phyloP scores from a whole-genome alignment of 2,113 vertebrate genomes.

The Leptodactylus fuscus region DNA sequence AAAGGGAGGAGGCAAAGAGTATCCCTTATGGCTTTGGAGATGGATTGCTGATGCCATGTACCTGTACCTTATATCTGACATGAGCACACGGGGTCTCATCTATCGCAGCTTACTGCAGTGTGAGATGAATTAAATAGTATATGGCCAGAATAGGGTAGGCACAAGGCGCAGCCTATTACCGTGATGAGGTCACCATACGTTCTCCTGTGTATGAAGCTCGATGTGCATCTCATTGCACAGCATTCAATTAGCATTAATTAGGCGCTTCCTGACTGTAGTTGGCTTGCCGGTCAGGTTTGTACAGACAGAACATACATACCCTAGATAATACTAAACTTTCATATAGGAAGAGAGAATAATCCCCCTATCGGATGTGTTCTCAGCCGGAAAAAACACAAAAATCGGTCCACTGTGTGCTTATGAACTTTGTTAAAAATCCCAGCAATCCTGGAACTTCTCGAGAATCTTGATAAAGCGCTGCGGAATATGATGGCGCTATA shows the following conservation, averaged over 20 bases:
- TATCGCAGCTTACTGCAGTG: conserved; percentile 4
- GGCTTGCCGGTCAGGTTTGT: conserved; percentile 45
- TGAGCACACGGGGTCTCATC: background rate
- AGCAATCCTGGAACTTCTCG: background rate
- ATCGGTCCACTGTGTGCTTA: background rate
- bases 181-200: background rate
- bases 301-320: conserved; percentile 8
- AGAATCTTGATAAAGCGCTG: background rate
- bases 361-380: background rate
- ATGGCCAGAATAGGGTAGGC: background rate
- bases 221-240: background rate
- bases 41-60: conserved; percentile 50
- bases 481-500: too few species aligned
- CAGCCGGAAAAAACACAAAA: too few species aligned
- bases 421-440: background rate
- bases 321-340: conserved; percentile 1
- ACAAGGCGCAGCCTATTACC: conserved; percentile 9
- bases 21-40: conserved; percentile 35
- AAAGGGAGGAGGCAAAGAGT: background rate
- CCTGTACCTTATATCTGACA: conserved; percentile 40
- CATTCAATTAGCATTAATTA: conserved; percentile 45
- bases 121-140: conserved; percentile 51
- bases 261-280: conserved; percentile 15
- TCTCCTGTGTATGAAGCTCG: conserved; percentile 4
- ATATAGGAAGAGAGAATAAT: background rate